Conservation (phyloP, 2,113 vertebrate species). For the Elanoides forficatus region DNA sequence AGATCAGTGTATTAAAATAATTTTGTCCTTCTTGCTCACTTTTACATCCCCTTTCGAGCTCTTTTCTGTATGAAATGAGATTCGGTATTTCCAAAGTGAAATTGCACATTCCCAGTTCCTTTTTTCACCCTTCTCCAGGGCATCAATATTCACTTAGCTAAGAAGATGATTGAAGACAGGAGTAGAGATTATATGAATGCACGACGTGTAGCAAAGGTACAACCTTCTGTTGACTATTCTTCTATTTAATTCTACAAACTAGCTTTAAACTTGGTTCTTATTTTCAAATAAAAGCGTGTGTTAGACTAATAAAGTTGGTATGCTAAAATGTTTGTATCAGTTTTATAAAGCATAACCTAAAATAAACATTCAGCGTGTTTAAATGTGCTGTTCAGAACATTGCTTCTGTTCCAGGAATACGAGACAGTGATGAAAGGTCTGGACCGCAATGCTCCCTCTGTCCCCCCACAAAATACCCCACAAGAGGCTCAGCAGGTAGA, state of each 20-base stretch:
- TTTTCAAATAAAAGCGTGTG: background rate
- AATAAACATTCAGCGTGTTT: background rate
- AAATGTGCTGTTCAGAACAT: background rate
- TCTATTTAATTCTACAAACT: background rate
- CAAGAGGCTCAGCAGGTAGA: conserved; percentile 99
- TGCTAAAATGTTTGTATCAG: background rate
- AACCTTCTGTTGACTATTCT: background rate
- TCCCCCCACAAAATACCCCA: conserved; percentile 96
- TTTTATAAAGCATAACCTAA: background rate
- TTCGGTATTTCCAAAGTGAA: background rate
- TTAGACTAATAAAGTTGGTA: background rate
- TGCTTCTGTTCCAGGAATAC: conserved; percentile 83
- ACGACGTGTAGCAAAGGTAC: conserved; percentile 95
- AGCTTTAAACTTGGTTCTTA: background rate
- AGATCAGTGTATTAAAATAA: background rate
- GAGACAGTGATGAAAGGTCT: conserved; percentile 99
- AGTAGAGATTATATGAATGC: conserved; percentile 99
- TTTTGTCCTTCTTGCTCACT: background rate
- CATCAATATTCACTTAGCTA: conserved; percentile 97
- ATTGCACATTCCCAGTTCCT: background rate
- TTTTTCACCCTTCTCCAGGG: conserved; percentile 75
- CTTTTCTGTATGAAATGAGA: background rate
- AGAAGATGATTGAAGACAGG: conserved; percentile 99
- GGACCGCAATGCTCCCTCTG: conserved; percentile 96
- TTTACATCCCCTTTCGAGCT: background rate